Base-by-base conservation (phyloP, 1,140 invertebrate genomes). In the Anastatus disparis region DNA sequence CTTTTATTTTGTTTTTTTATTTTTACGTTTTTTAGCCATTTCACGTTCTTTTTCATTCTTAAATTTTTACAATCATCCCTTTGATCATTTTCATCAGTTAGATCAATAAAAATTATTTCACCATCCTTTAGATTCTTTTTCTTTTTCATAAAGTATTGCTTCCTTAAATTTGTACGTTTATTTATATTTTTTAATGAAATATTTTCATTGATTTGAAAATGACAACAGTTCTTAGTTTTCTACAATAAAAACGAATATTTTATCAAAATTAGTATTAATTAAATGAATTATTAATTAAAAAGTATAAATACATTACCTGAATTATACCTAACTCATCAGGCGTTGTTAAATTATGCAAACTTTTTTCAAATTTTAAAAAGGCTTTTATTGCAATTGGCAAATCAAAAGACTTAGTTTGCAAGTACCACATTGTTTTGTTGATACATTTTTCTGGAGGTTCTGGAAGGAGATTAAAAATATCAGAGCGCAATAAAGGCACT, bases 71-170 rank as follows among this genome's bases (percentile, higher is more conserved):
- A n/a, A 26, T 75, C 59, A 10, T 67, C 56, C 15, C 2, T 69
- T 62, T 67, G 52, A 15, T 81, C 75, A 27, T 80, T 72, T 13
- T 81, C 81, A 26, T 63, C 55, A 22, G 78, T 79, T 65, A 85
- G 73, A 76, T 82, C 79, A 59, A 84, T 83, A n/a, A 78, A 64
- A 40, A 78, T 73, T 24, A 75, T 50, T 65, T 82, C 71, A 9
- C 65, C 66, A 24, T 71, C 27, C 53, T 77, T 77, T 35, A 74
- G 48, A 48, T 75, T 80, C 52, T 52, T 58, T 26, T 71, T 74
- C 69, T 40, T 74, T 63, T n/a, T 53, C n/a, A n/a, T n/a, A 24
- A 53, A 61, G 3, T 12, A 42, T 8, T 67, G 31, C 7, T 66
- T 67, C 42, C 35, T 31, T n/a, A 53, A 20, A 26, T 53, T 48